Conservation (phyloP, 1,140 invertebrate species). For the Meloidogyne hapla region DNA sequence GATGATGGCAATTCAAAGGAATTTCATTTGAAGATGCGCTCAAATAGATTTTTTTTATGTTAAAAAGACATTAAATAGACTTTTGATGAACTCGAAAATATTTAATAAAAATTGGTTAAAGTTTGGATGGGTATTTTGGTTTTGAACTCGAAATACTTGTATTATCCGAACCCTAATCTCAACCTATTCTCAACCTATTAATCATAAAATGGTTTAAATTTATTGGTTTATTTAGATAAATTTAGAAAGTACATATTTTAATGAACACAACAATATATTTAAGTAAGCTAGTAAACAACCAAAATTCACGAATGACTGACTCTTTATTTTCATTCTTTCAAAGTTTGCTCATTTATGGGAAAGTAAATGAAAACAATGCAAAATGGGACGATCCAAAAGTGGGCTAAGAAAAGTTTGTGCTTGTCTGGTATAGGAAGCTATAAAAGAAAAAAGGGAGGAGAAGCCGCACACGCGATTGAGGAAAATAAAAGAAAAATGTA, state of each 20-base stretch:
- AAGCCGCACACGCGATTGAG: background rate
- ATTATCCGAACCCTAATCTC: too few relatives aligned
- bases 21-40: background rate
- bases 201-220: too few relatives aligned
- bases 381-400: conserved; percentile 3
- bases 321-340: background rate
- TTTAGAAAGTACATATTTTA: too few relatives aligned
- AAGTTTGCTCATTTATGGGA: conserved; percentile 22
- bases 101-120: too few relatives aligned
- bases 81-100: too few relatives aligned
- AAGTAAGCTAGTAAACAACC: too few relatives aligned
- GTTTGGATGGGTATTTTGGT: too few relatives aligned
- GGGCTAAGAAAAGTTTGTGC: conserved; percentile 2
- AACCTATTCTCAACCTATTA: too few relatives aligned
- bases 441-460: background rate
- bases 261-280: too few relatives aligned
- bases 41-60: background rate
- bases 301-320: background rate
- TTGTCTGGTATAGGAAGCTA: background rate
- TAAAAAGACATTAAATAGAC: too few relatives aligned
- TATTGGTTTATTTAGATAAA: too few relatives aligned
- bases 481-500: background rate
- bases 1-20: background rate
- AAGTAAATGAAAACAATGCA: conserved; percentile 5
- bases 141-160: too few relatives aligned